These are phyloP conservation scores for Chirona hameri DNA, from an alignment of 2,888 invertebrate species.

Conservation along the genomic window DNA sequence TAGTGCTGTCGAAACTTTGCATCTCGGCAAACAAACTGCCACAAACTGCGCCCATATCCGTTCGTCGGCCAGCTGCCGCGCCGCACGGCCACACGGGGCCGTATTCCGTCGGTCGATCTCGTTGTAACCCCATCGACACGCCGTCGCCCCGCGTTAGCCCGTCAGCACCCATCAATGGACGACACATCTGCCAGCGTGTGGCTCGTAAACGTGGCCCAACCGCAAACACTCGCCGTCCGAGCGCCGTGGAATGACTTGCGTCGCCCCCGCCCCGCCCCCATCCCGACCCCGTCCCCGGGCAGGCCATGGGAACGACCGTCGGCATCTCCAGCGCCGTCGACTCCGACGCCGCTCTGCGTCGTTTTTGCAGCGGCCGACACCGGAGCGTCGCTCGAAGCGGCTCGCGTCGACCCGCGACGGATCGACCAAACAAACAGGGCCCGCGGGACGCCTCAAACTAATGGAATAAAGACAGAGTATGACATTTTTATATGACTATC, in stretches of 20 bases:
- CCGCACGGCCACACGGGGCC: no score
- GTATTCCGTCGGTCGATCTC: no score
- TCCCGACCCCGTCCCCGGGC: neutral
- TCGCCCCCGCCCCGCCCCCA: neutral
- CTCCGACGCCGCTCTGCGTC: neutral
- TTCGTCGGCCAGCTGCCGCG: no score
- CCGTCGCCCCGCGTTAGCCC: no score
- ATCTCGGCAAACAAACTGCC: no score
- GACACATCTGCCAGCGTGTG: neutral
- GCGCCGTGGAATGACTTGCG: neutral
- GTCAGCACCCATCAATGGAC: neutral
- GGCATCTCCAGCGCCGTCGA: neutral
- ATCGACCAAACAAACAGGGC: slow-evolving; percentile 25
- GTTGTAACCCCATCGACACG: no score
- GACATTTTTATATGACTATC: slow-evolving; percentile 26
- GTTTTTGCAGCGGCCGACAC: neutral
- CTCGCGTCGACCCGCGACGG: neutral
- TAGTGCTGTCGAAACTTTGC: no score
- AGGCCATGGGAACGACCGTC: neutral
- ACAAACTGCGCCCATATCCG: no score
- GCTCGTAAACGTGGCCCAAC: neutral
- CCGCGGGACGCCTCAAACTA: slow-evolving; percentile 3
- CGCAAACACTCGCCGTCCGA: neutral
- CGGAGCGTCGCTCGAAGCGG: neutral
- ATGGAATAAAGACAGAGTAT: slow-evolving; percentile 23